Evolutionary conservation across 1,140 invertebrate species (phyloP).

Genomic region (Apis florea): DNA sequence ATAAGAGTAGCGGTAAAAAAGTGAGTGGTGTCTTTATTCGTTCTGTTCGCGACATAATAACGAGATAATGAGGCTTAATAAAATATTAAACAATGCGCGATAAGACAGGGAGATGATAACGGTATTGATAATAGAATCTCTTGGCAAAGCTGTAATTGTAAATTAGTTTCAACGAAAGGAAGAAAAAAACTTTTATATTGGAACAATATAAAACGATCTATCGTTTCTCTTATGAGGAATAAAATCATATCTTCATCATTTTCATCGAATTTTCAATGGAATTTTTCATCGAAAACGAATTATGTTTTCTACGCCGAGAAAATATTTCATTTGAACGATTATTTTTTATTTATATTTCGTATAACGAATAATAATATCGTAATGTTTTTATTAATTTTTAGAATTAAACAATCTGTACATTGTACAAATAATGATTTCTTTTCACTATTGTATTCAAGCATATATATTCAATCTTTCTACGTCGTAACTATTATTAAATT

Average conservation of each 20-base stretch:
- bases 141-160: neutral
- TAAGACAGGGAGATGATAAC: constrained; percentile 53
- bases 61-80: constrained; percentile 61
- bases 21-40: constrained; percentile 23
- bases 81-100: constrained; percentile 60
- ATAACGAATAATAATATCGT: no score
- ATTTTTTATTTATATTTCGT: no score
- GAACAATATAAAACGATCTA: neutral
- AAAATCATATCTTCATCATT: no score
- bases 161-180: neutral
- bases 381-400: no score
- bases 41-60: constrained; percentile 53
- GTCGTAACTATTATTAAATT: neutral
- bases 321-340: no score
- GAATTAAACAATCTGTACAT: no score
- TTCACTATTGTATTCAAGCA: neutral
- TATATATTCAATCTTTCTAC: neutral
- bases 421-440: no score
- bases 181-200: neutral
- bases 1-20: constrained; percentile 38
- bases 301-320: no score
- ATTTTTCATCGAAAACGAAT: no score
- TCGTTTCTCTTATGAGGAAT: no score
- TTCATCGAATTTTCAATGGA: no score
- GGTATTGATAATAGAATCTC: constrained; percentile 49